Percentiles rank a stretch among this genome's conserved stretches.
These are phyloP conservation scores for Strix uralensis DNA, from an alignment of 2,113 vertebrate species.

Conservation along the genomic window DNA sequence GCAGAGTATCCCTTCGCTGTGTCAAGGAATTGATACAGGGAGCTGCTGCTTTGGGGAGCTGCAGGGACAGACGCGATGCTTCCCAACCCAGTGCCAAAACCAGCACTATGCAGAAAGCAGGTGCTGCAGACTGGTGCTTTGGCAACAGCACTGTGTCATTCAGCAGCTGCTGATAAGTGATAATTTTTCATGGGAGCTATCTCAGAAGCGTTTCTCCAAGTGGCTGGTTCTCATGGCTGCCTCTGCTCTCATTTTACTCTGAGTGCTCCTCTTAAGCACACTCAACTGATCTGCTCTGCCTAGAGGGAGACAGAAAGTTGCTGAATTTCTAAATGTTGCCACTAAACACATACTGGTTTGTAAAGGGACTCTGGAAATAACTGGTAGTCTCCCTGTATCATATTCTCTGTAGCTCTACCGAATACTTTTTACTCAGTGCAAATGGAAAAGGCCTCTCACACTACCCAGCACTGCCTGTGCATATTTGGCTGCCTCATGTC, in stretches of 20 bases:
- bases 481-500: not conserved
- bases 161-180: not conserved
- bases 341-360: not conserved
- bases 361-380: not conserved
- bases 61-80: not conserved
- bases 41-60: not conserved
- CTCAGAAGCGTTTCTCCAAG: not conserved
- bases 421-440: not conserved
- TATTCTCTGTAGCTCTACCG: not conserved
- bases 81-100: not conserved
- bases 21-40: accelerated
- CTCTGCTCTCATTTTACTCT: not conserved
- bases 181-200: not conserved
- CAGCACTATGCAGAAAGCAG: not conserved
- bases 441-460: not conserved
- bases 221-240: not conserved
- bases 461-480: not conserved
- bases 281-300: not conserved
- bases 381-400: not conserved
- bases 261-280: not conserved
- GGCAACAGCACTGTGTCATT: not conserved
- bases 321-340: not conserved
- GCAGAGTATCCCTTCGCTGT: not conserved
- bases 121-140: constrained; percentile 4
- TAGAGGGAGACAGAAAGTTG: not conserved